A percentile compares a stretch with the other conserved stretches of the same genome.
Evolutionary conservation across 2,113 vertebrate genomes (phyloP).

Genomic region (Synodontis membranacea): DNA sequence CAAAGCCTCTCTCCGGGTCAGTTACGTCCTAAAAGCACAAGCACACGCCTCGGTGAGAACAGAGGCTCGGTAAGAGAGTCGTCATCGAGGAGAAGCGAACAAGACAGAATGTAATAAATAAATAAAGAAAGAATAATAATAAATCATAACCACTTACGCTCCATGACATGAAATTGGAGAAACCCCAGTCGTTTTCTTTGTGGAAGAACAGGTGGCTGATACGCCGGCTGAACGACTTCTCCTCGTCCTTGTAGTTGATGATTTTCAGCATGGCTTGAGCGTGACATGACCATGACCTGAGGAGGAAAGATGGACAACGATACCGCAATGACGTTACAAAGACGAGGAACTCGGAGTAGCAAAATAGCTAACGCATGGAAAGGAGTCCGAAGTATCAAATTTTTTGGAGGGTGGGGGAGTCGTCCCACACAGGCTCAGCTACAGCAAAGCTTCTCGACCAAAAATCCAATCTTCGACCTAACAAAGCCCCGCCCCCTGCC

Average conservation of each 20-base stretch:
- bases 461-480: no score
- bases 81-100: not conserved
- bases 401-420: no score
- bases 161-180: conserved; percentile 99
- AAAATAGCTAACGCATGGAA: not conserved
- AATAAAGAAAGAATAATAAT: no score
- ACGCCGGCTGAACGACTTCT: conserved; percentile 96
- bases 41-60: not conserved
- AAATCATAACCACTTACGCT: conserved; percentile 84
- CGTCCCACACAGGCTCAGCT: no score
- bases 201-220: conserved; percentile 99
- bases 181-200: conserved; percentile 99
- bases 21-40: conserved; percentile 86
- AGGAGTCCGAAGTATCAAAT: not conserved
- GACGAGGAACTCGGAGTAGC: not conserved
- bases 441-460: not conserved
- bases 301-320: not conserved
- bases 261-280: conserved; percentile 99
- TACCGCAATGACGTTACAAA: no score
- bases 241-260: conserved; percentile 97
- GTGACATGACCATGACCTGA: conserved; percentile 97
- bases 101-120: not conserved
- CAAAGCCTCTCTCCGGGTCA: conserved; percentile 94
- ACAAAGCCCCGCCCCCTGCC: not conserved
- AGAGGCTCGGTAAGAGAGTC: not conserved